A percentile compares a stretch with the other conserved stretches of the same genome.
phyloP scores from a whole-genome alignment of 2,113 vertebrate species.

The Sebastes schlegelii region DNA sequence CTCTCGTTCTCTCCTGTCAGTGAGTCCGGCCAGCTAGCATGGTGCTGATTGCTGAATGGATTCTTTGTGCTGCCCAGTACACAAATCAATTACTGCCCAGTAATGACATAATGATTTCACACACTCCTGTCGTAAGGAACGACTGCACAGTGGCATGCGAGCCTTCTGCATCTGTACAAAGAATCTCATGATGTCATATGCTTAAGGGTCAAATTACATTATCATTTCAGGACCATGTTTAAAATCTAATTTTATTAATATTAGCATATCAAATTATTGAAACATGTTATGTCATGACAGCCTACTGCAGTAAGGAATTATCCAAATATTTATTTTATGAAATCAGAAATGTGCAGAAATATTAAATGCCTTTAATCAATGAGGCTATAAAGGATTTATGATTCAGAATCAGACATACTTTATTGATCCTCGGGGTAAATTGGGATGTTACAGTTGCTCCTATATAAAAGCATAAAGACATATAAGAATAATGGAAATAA shows the following conservation, averaged over 20 bases:
- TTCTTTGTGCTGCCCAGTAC: slow-evolving; percentile 75
- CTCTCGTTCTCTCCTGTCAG: slow-evolving; percentile 50
- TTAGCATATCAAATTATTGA: neutral
- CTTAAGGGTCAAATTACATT: slow-evolving; percentile 13
- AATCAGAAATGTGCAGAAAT: neutral
- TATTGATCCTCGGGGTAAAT: no score
- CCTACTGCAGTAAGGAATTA: neutral
- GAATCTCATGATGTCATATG: slow-evolving; percentile 37
- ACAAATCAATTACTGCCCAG: slow-evolving; percentile 81
- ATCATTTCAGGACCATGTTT: slow-evolving; percentile 16
- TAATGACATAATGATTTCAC: slow-evolving; percentile 81
- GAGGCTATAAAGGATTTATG: slow-evolving; percentile 9
- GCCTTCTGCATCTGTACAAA: neutral
- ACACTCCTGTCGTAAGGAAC: slow-evolving; percentile 61
- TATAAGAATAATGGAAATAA: no score
- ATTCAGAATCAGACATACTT: neutral
- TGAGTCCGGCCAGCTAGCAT: slow-evolving; percentile 47
- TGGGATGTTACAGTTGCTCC: no score
- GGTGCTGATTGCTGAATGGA: slow-evolving; percentile 79
- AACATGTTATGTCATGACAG: neutral
- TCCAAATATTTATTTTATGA: neutral
- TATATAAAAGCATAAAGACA: no score
- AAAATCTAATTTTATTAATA: neutral
- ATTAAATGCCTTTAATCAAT: slow-evolving; percentile 2
- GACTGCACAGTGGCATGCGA: slow-evolving; percentile 49